Evolutionary conservation across 2,888 invertebrate genomes (phyloP).

Genomic region (Agelastica alni): DNA sequence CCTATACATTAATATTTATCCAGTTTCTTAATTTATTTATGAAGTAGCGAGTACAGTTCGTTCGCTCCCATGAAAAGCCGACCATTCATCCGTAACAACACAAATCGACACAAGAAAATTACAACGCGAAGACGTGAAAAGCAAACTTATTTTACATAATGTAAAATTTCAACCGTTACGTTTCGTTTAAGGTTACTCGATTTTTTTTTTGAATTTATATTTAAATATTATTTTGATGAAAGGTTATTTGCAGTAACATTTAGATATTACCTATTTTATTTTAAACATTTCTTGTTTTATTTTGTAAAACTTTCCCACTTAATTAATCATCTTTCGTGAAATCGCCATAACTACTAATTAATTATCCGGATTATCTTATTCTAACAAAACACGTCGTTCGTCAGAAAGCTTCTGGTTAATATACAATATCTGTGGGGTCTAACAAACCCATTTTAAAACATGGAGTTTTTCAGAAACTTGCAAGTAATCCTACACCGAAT

Average conservation of each 20-base stretch:
- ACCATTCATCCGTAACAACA: constrained; percentile 41
- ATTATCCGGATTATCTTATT: too few species aligned
- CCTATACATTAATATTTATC: too few species aligned
- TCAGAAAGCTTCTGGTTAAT: constrained; percentile 35
- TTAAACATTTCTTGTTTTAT: too few species aligned
- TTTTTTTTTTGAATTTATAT: too few species aligned
- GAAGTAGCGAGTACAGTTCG: constrained; percentile 12
- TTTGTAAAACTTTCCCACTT: too few species aligned
- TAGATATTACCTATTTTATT: too few species aligned
- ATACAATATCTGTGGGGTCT: constrained; percentile 37
- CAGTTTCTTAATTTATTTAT: too few species aligned
- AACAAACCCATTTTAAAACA: constrained; percentile 26
- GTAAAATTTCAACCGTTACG: constrained; percentile 18
- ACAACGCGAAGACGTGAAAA: constrained; percentile 35
- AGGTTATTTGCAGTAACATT: too few species aligned
- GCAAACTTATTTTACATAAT: constrained; percentile 34
- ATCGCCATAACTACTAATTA: background rate
- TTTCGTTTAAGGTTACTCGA: too few species aligned
- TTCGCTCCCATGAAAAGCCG: constrained; percentile 23
- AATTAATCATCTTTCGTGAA: too few species aligned
- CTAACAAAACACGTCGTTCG: constrained; percentile 12
- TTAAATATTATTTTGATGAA: too few species aligned
- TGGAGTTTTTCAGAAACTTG: constrained; percentile 42
- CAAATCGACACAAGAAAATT: constrained; percentile 42
- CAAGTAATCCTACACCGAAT: constrained; percentile 48